These are phyloP conservation scores for Xyrauchen texanus DNA, from an alignment of 2,113 vertebrate genomes.

Conservation along the genomic window DNA sequence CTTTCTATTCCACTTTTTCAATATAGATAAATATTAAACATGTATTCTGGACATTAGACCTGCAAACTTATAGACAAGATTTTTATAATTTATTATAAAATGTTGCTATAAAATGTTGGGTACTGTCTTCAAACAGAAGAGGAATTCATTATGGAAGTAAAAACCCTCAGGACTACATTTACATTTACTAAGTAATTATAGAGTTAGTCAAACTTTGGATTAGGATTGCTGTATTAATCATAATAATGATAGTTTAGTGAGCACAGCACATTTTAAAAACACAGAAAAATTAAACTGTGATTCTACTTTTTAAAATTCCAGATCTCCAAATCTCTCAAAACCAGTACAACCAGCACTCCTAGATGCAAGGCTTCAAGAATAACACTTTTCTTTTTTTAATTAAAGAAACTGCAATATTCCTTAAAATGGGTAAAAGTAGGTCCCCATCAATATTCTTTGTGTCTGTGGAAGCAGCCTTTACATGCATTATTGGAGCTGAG, in stretches of 20 bases:
- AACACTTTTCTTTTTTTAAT: conserved; percentile 62
- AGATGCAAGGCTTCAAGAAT: conserved; percentile 51
- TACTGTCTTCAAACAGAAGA: background rate
- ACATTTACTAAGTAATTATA: conserved; percentile 49
- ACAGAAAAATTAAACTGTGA: background rate
- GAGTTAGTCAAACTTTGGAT: conserved; percentile 30
- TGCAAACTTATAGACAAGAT: no score
- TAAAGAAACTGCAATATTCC: conserved; percentile 69
- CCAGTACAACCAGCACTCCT: conserved; percentile 11
- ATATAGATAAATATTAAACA: no score
- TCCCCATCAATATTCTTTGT: conserved; percentile 40
- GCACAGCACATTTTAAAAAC: conserved; percentile 18
- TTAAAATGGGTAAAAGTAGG: conserved; percentile 61
- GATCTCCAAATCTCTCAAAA: conserved; percentile 22
- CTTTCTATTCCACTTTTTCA: no score
- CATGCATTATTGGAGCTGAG: conserved; percentile 62
- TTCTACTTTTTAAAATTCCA: background rate
- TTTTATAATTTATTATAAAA: no score
- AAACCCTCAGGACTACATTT: conserved; percentile 40
- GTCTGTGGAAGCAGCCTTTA: conserved; percentile 45
- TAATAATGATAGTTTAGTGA: conserved; percentile 26
- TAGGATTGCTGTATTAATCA: conserved; percentile 50
- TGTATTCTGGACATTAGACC: no score
- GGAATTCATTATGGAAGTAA: background rate
- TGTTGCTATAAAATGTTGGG: background rate